These are phyloP conservation scores for Anhinga anhinga DNA, from an alignment of 2,113 vertebrate genomes.

Conservation along the genomic window DNA sequence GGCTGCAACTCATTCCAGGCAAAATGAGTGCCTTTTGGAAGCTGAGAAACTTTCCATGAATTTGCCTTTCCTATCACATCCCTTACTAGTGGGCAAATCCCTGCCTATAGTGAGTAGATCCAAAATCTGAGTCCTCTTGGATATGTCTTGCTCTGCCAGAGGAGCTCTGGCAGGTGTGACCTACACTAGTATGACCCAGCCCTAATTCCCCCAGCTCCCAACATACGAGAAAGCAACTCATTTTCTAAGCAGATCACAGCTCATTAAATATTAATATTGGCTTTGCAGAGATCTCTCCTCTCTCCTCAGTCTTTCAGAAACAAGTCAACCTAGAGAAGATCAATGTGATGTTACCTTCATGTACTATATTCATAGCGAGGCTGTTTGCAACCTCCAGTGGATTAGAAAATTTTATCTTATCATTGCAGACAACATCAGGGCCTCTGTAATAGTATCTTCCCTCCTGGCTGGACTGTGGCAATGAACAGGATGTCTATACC, in stretches of 20 bases:
- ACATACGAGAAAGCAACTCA: not conserved
- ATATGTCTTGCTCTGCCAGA: not conserved
- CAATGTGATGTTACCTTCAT: not conserved
- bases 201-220: not conserved
- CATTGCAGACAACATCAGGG: not conserved
- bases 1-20: not conserved
- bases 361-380: not conserved
- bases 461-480: not conserved
- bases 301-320: not conserved
- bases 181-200: not conserved
- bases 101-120: not conserved
- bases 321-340: not conserved
- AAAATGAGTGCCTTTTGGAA: not conserved
- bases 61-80: not conserved
- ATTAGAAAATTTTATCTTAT: not conserved
- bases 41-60: not conserved
- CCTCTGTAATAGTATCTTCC: not conserved
- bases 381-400: not conserved
- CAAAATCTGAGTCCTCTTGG: not conserved
- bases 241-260: not conserved
- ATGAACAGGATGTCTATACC: not conserved
- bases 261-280: not conserved
- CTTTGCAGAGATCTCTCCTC: not conserved
- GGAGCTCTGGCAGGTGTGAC: not conserved
- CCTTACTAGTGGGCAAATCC: not conserved